Conservation (phyloP, 2,888 invertebrate species). For the Tricholauxania praeusta region DNA sequence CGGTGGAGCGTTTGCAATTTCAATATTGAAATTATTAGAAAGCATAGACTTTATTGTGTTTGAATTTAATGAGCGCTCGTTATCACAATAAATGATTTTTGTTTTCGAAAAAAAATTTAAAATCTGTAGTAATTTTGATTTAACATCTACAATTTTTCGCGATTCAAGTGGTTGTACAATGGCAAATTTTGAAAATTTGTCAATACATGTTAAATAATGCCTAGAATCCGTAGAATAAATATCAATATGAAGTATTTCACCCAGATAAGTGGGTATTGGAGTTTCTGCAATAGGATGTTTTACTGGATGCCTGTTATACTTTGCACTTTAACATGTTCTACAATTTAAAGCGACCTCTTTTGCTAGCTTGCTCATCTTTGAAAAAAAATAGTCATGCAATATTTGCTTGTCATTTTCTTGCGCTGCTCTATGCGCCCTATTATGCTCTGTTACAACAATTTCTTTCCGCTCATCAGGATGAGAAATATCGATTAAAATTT, state of each 20-base stretch:
- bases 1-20: constrained; percentile 39
- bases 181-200: too few species aligned
- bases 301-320: constrained; percentile 19
- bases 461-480: neutral
- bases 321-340: constrained; percentile 18
- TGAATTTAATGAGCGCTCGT: constrained; percentile 40
- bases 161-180: too few species aligned
- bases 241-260: constrained; percentile 34
- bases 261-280: constrained; percentile 25
- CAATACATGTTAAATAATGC: constrained; percentile 1
- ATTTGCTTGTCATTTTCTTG: constrained; percentile 1
- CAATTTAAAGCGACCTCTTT: constrained; percentile 1
- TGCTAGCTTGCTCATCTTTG: constrained; percentile 1
- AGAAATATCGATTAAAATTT: neutral
- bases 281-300: constrained; percentile 17
- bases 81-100: constrained; percentile 43
- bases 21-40: constrained; percentile 31
- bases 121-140: too few species aligned
- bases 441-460: neutral
- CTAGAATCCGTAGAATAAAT: constrained; percentile 25
- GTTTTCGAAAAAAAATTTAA: constrained; percentile 23
- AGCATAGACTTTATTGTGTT: constrained; percentile 39
- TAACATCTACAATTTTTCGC: too few species aligned
- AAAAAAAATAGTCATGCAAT: neutral
- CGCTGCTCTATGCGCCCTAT: neutral